phyloP scores from a whole-genome alignment of 2,797 vertebrate species.

The Loriculus beryllinus region DNA sequence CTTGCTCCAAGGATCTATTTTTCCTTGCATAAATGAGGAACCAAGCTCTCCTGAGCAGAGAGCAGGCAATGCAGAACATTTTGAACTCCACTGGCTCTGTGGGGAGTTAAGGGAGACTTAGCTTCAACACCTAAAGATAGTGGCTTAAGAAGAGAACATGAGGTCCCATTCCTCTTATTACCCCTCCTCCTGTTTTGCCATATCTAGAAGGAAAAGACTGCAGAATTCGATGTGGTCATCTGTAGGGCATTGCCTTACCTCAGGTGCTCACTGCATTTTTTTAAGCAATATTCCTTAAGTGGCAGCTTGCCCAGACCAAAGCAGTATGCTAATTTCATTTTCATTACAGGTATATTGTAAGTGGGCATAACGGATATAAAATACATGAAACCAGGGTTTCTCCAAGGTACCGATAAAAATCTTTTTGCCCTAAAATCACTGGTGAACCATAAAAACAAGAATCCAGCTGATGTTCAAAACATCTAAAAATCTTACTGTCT shows the following conservation, averaged over 20 bases:
- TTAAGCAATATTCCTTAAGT: slow-evolving; percentile 17
- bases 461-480: not conserved
- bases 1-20: slow-evolving; percentile 1
- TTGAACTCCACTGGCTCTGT: not conserved
- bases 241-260: not conserved
- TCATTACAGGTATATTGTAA: not conserved
- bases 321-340: not conserved
- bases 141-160: not conserved
- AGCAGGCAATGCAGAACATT: not conserved
- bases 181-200: not conserved
- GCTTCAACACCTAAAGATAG: not conserved
- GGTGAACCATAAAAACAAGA: not conserved
- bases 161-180: not conserved
- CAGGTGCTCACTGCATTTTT: not conserved
- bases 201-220: not conserved
- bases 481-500: not conserved
- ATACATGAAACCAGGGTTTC: not conserved
- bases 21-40: slow-evolving; percentile 12
- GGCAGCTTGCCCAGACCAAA: not conserved
- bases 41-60: slow-evolving; percentile 3
- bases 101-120: not conserved
- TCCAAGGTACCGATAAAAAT: not conserved
- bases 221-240: not conserved
- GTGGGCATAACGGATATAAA: not conserved
- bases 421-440: not conserved